Evolutionary conservation across 2,113 vertebrate species (phyloP).

Genomic region (Prolemur simus): DNA sequence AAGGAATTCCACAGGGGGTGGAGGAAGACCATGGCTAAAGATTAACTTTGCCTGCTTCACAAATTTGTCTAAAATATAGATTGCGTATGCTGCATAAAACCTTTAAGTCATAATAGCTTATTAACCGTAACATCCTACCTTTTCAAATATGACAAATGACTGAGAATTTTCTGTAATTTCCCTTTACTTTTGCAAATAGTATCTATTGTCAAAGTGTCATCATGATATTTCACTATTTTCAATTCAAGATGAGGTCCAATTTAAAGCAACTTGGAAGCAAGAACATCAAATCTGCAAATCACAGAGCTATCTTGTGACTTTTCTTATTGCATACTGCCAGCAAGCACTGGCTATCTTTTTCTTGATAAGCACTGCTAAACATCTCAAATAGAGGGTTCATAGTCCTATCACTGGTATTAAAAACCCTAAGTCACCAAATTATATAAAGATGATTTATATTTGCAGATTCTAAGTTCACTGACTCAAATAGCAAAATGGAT

Average conservation of each 20-base stretch:
- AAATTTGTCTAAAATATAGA: background rate
- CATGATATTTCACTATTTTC: background rate
- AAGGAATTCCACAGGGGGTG: background rate
- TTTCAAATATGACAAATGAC: background rate
- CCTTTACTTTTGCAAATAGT: constrained; percentile 29
- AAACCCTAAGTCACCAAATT: constrained; percentile 8
- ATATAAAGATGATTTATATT: background rate
- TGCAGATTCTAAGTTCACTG: constrained; percentile 25
- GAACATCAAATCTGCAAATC: background rate
- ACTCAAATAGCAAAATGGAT: constrained; percentile 18
- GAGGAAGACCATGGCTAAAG: background rate
- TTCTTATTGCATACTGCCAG: constrained; percentile 1
- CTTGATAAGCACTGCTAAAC: background rate
- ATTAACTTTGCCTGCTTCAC: background rate
- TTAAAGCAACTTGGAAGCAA: background rate
- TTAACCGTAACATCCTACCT: background rate
- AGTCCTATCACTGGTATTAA: background rate
- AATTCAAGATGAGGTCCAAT: constrained; percentile 3
- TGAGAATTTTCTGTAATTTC: constrained; percentile 18
- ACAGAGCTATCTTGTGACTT: constrained; percentile 9
- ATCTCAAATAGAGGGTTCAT: background rate
- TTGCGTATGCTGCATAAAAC: background rate
- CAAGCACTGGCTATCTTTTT: background rate
- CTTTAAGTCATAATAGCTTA: background rate
- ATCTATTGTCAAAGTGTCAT: background rate